Conservation (phyloP, 2,797 vertebrate species). For the Pseudomugil tenellus region DNA sequence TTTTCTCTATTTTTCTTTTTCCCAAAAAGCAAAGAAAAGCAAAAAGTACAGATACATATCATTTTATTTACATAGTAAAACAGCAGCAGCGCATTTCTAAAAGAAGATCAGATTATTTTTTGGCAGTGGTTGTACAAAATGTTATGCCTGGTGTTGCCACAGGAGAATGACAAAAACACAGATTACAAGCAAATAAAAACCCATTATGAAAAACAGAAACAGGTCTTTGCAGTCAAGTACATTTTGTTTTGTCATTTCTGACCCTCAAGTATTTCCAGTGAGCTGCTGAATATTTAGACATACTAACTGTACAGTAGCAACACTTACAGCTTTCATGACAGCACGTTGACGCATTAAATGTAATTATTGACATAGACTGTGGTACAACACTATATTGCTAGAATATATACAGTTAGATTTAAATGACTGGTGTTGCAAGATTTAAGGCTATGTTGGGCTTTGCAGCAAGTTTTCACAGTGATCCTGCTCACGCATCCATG, state of each 20-base stretch:
- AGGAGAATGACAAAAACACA: constrained; percentile 66
- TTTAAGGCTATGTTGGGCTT: constrained; percentile 76
- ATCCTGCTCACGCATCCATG: constrained; percentile 23
- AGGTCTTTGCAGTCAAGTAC: constrained; percentile 25
- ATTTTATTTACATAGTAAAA: constrained; percentile 65
- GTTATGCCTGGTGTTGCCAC: constrained; percentile 48
- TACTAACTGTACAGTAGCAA: constrained; percentile 25
- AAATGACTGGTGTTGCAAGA: constrained; percentile 53
- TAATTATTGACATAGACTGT: constrained; percentile 47
- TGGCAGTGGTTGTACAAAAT: constrained; percentile 28
- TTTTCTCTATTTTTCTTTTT: not conserved
- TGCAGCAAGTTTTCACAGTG: constrained; percentile 68
- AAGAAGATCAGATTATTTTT: constrained; percentile 34
- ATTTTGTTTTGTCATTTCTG: constrained; percentile 21
- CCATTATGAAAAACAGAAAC: constrained; percentile 21
- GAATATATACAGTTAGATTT: constrained; percentile 54
- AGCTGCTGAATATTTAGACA: constrained; percentile 52
- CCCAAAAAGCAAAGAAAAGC: not conserved
- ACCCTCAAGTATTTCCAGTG: constrained; percentile 52
- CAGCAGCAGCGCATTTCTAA: constrained; percentile 37
- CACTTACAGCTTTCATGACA: constrained; percentile 30
- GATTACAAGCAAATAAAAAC: constrained; percentile 28
- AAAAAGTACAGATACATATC: constrained; percentile 14
- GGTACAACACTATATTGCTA: constrained; percentile 65
- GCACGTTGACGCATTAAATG: constrained; percentile 18